Conservation (phyloP, 2,113 vertebrate genomes). For the Podarcis cretensis region DNA sequence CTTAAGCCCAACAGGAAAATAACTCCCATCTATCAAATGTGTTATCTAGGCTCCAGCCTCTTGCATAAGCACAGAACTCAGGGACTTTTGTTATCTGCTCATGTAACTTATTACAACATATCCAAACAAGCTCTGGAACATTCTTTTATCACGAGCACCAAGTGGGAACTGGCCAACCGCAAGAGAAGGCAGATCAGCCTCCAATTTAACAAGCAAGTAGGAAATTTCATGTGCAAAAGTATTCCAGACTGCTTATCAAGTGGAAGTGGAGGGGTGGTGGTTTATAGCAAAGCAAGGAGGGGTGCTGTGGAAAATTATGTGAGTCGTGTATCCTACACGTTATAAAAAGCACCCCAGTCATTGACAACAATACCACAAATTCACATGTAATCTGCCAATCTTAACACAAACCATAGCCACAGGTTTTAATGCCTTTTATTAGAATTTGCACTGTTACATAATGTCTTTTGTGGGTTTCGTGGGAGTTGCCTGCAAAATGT, state of each 20-base stretch:
- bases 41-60: background rate
- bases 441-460: background rate
- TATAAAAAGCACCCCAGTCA: background rate
- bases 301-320: background rate
- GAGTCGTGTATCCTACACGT: background rate
- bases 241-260: background rate
- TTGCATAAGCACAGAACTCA: background rate
- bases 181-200: background rate
- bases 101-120: background rate
- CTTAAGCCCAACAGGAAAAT: background rate
- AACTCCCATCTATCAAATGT: background rate
- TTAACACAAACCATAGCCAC: background rate
- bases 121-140: background rate
- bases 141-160: background rate
- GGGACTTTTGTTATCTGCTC: background rate
- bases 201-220: background rate
- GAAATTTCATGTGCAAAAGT: background rate
- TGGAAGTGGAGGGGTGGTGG: background rate
- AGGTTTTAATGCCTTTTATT: slow-evolving; percentile 17
- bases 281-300: background rate
- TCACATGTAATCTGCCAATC: background rate
- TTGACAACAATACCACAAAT: background rate
- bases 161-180: background rate
- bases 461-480: background rate
- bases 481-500: background rate